Evolutionary conservation across 2,113 vertebrate species (phyloP).

Genomic region (Serinus canaria): DNA sequence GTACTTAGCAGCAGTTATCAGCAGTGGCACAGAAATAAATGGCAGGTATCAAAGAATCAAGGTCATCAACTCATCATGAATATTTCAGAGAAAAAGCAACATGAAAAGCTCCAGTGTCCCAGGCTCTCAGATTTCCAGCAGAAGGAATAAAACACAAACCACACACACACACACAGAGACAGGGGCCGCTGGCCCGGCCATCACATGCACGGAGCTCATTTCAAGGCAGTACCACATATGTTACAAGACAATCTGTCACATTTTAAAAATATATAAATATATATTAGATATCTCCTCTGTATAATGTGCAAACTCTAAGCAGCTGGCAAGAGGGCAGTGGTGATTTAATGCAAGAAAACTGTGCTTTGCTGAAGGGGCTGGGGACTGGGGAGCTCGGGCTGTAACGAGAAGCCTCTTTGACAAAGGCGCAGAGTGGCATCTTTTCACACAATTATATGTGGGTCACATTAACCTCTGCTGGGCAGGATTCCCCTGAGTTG

Average conservation of each 20-base stretch:
- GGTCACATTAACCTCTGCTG: slow-evolving; percentile 75
- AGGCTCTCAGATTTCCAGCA: slow-evolving; percentile 43
- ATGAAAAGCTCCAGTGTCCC: slow-evolving; percentile 22
- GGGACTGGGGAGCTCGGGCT: slow-evolving; percentile 38
- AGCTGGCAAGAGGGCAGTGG: slow-evolving; percentile 69
- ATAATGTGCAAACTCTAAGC: slow-evolving; percentile 68
- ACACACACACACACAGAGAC: too few species aligned
- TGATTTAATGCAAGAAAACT: slow-evolving; percentile 72
- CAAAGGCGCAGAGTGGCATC: slow-evolving; percentile 70
- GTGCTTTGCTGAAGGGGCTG: slow-evolving; percentile 70
- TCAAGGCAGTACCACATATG: slow-evolving; percentile 62
- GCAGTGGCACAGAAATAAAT: slow-evolving; percentile 46
- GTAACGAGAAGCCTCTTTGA: slow-evolving; percentile 67
- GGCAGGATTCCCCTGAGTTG: slow-evolving; percentile 49
- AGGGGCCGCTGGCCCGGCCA: not conserved
- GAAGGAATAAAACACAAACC: slow-evolving; percentile 20
- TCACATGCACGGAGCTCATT: slow-evolving; percentile 27
- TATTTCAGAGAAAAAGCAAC: slow-evolving; percentile 55
- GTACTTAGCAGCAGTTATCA: slow-evolving; percentile 62
- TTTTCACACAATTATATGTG: slow-evolving; percentile 75
- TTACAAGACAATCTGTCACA: slow-evolving; percentile 67
- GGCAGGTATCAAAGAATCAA: slow-evolving; percentile 65
- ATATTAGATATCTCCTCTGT: slow-evolving; percentile 27
- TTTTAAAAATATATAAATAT: slow-evolving; percentile 55
- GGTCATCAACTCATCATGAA: slow-evolving; percentile 35